These are phyloP conservation scores for Melospiza georgiana DNA, from an alignment of 2,113 vertebrate species.

Conservation along the genomic window DNA sequence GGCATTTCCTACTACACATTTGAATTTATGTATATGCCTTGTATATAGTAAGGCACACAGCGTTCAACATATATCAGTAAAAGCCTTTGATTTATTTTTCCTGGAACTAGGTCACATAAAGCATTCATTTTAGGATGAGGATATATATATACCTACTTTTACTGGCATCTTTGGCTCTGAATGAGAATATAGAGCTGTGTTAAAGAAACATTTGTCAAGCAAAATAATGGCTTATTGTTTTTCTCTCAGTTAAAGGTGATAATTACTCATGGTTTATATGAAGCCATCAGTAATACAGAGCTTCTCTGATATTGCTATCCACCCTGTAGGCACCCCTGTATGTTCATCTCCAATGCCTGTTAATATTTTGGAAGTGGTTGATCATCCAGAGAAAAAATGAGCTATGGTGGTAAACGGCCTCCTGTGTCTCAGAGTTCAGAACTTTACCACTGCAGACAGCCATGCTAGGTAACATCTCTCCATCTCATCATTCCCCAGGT, in stretches of 20 bases:
- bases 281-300: background rate
- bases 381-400: background rate
- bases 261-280: slow-evolving; percentile 21
- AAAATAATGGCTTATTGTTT: slow-evolving; percentile 26
- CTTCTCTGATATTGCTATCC: background rate
- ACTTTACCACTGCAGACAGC: background rate
- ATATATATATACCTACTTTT: background rate
- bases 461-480: background rate
- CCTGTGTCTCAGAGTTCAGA: background rate
- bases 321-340: background rate
- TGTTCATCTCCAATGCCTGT: background rate
- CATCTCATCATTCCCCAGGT: background rate
- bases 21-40: slow-evolving; percentile 35
- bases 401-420: background rate
- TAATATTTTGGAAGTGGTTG: background rate
- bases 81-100: slow-evolving; percentile 56
- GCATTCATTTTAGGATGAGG: slow-evolving; percentile 26
- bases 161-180: background rate
- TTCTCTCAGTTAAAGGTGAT: slow-evolving; percentile 19
- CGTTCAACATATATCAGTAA: slow-evolving; percentile 19
- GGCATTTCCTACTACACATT: slow-evolving; percentile 32
- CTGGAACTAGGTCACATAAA: slow-evolving; percentile 39
- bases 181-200: background rate
- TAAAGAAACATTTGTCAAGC: slow-evolving; percentile 25
- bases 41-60: slow-evolving; percentile 15